Percentiles rank a stretch among this genome's conserved stretches.
phyloP scores from a whole-genome alignment of 1,140 invertebrate species.

The Bombus difficillimus region DNA sequence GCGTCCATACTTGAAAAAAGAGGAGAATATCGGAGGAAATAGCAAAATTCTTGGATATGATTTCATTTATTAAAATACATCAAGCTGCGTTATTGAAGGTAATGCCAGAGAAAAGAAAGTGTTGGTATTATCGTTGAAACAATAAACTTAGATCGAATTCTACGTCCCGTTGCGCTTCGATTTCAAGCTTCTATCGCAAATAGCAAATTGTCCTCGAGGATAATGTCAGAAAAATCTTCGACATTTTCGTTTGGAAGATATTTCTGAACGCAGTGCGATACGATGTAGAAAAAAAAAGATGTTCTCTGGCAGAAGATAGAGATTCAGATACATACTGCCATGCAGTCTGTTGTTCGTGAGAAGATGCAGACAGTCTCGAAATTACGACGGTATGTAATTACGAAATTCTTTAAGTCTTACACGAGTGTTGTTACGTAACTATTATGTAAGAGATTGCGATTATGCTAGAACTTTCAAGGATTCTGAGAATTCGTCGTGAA shows the following conservation, averaged over 20 bases:
- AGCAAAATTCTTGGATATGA: neutral
- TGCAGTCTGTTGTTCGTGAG: constrained; percentile 70
- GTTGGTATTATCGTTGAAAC: neutral
- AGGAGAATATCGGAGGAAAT: neutral
- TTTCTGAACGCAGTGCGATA: neutral
- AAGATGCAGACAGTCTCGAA: constrained; percentile 62
- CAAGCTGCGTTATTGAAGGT: neutral
- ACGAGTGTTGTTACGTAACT: constrained; percentile 42
- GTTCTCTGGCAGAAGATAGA: constrained; percentile 56
- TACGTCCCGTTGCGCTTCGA: neutral
- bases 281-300: neutral
- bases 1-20: too few relatives aligned
- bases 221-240: neutral
- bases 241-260: neutral
- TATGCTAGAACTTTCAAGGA: constrained; percentile 25
- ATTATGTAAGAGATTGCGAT: constrained; percentile 27
- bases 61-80: neutral
- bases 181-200: neutral
- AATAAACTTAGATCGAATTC: too few relatives aligned
- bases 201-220: neutral
- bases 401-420: constrained; percentile 39
- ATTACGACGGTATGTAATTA: constrained; percentile 35
- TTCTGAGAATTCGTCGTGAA: constrained; percentile 31
- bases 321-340: constrained; percentile 68
- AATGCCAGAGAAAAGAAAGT: neutral